Conservation (phyloP, 2,113 vertebrate species). For the Sebastes fasciatus region DNA sequence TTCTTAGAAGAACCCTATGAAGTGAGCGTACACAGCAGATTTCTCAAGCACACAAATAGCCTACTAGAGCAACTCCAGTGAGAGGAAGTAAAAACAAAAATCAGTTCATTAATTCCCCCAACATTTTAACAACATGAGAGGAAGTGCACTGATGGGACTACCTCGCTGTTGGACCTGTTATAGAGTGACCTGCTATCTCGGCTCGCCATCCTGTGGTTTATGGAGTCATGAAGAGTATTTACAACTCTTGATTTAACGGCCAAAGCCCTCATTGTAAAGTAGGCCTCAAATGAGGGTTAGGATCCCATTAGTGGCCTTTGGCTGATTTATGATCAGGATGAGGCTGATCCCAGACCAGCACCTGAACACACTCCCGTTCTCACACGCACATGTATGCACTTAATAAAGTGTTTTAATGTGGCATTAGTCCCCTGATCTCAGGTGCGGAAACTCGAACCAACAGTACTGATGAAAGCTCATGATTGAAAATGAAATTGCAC, state of each 20-base stretch:
- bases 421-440: slow-evolving; percentile 1
- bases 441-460: slow-evolving; percentile 1
- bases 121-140: neutral
- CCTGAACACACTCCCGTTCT: slow-evolving; percentile 17
- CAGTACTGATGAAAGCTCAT: slow-evolving; percentile 1
- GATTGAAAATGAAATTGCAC: slow-evolving; percentile 20
- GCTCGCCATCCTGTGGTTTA: slow-evolving; percentile 38
- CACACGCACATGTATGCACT: neutral
- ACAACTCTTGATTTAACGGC: slow-evolving; percentile 69
- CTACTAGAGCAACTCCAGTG: slow-evolving; percentile 60
- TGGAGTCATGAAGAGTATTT: slow-evolving; percentile 66
- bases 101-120: neutral
- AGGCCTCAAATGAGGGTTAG: slow-evolving; percentile 65
- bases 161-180: slow-evolving; percentile 14
- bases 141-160: neutral
- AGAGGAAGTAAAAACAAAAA: slow-evolving; percentile 57
- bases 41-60: slow-evolving; percentile 48
- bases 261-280: slow-evolving; percentile 56
- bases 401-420: slow-evolving; percentile 41
- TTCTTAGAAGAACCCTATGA: slow-evolving; percentile 46
- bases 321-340: slow-evolving; percentile 62
- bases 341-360: slow-evolving; percentile 27
- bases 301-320: slow-evolving; percentile 69
- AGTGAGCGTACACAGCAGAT: slow-evolving; percentile 62
- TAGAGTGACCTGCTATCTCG: slow-evolving; percentile 34